phyloP scores from a whole-genome alignment of 2,797 vertebrate species.

The Carduelis carduelis region DNA sequence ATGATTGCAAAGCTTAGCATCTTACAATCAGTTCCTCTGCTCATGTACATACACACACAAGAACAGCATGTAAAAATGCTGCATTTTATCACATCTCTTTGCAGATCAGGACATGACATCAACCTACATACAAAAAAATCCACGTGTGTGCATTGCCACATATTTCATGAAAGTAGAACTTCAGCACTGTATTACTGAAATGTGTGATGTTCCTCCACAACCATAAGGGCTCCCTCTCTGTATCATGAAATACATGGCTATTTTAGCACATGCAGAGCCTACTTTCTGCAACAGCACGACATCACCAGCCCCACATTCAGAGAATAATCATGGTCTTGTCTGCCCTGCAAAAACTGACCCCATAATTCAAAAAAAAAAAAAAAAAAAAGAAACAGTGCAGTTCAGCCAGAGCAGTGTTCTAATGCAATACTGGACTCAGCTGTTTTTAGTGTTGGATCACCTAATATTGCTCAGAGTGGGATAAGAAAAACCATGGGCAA shows the following conservation, averaged over 20 bases:
- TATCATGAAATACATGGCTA: background rate
- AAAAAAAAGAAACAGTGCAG: background rate
- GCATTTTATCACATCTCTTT: background rate
- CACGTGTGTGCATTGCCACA: background rate
- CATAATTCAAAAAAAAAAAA: background rate
- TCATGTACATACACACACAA: rapidly evolving
- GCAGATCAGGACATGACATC: background rate
- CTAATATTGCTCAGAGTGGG: background rate
- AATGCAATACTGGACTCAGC: background rate
- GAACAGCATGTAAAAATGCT: background rate
- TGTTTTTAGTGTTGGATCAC: background rate
- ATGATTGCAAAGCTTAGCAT: background rate
- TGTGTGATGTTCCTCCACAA: background rate
- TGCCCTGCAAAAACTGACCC: background rate
- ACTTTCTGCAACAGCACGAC: background rate
- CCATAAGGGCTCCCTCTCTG: background rate
- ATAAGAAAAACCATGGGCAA: background rate
- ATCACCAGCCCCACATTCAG: background rate
- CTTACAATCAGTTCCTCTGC: background rate
- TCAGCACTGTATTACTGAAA: background rate
- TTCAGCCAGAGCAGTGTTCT: background rate
- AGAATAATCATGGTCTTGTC: conserved; percentile 9
- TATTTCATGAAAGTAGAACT: background rate
- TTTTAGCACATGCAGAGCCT: background rate
- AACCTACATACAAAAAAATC: background rate